Evolutionary conservation across 2,113 vertebrate species (phyloP), one percentile per base, ranked within the genome.

Genomic region (Himantopus leucocephalus): DNA sequence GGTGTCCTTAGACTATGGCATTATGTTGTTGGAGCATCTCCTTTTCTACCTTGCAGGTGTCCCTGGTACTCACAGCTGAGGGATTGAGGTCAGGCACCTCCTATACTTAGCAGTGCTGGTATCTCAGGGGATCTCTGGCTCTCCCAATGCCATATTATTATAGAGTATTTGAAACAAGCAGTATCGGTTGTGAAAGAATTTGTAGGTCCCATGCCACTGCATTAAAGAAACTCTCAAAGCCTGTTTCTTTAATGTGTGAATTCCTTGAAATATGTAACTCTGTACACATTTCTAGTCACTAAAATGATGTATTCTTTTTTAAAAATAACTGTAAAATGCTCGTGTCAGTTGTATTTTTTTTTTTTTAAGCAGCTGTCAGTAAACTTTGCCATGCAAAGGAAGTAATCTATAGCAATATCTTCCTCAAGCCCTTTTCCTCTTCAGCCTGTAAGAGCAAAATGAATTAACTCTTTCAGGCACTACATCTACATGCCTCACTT

Each of bases 71-170:
- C 80, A 47, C 3, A 14, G 53, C 30, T 79, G 62, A 78, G 66
- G 47, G 47, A 18, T 35, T 71, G 56, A 88, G 58, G 17, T 92
- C 79, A 53, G 72, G 50, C 41, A 87, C 59, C 84, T 82, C 52
- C 58, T 78, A 14, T 52, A 81, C 29, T 63, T 39, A 67, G 73
- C 71, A 96, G 86, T 94, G 62, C 89, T 59, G 56, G 8, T 73
- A 80, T 87, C 80, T 91, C 43, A 90, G 89, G 92, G 87, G 89
- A 91, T 92, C 21, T 86, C 56, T 89, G 80, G 29, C 80, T 94
- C 89, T 92, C 81, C 66, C 81, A 92, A 21, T 79, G 64, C 81
- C 37, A 9, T 78, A 45, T 45, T 88, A 59, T 43, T 79, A 35
- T 27, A 66, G 30, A 52, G 10, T 79, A 52, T 96, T 96, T 88